A percentile compares a stretch with the other conserved stretches of the same genome.
Evolutionary conservation across 1,140 invertebrate species (phyloP).

Genomic region (Psix sp.): DNA sequence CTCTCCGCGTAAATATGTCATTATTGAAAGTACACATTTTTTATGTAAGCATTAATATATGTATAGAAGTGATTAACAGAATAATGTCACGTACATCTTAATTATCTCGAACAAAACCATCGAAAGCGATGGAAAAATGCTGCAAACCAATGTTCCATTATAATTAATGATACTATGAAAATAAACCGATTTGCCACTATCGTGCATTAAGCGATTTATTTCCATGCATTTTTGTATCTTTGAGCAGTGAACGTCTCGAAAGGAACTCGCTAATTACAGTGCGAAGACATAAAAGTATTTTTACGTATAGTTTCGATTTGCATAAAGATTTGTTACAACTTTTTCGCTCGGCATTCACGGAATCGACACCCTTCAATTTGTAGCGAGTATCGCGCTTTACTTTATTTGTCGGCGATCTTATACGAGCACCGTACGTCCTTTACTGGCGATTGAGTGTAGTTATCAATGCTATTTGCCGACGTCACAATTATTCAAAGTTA

Average conservation of each 20-base stretch:
- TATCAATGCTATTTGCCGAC: slow-evolving; percentile 42
- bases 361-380: slow-evolving; percentile 48
- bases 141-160: neutral
- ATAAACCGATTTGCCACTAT: neutral
- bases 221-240: slow-evolving; percentile 14
- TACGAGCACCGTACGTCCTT: slow-evolving; percentile 34
- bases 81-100: too few relatives aligned
- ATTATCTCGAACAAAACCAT: neutral
- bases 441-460: slow-evolving; percentile 38
- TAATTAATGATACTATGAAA: neutral
- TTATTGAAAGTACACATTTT: too few relatives aligned
- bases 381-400: slow-evolving; percentile 5
- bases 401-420: slow-evolving; percentile 26
- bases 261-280: slow-evolving; percentile 24
- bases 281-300: slow-evolving; percentile 19
- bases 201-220: slow-evolving; percentile 16
- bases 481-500: slow-evolving; percentile 45
- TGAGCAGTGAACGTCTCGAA: neutral
- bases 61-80: too few relatives aligned
- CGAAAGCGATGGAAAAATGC: neutral
- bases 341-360: slow-evolving; percentile 15
- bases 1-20: too few relatives aligned
- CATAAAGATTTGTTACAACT: slow-evolving; percentile 25
- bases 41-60: too few relatives aligned
- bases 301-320: slow-evolving; percentile 9